Conservation (phyloP, 2,888 invertebrate species). For the Nezara viridula region DNA sequence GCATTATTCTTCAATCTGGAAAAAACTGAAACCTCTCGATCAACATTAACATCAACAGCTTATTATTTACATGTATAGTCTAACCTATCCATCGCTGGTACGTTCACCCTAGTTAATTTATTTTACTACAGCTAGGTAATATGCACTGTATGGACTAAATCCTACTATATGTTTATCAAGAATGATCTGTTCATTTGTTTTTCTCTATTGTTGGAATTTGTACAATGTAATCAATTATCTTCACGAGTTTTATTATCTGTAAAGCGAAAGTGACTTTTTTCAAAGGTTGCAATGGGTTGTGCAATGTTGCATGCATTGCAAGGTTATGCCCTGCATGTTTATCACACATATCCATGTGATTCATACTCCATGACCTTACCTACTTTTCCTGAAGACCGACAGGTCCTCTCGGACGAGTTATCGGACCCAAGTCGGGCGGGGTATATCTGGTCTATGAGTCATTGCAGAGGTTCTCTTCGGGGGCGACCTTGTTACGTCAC, state of each 20-base stretch:
- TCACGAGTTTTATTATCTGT: background rate
- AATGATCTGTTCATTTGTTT: too few species aligned
- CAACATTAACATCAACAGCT: too few species aligned
- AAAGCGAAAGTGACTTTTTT: background rate
- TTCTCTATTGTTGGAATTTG: too few species aligned
- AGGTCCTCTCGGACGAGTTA: background rate
- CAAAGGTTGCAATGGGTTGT: background rate
- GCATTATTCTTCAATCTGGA: too few species aligned
- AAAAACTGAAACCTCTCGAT: too few species aligned
- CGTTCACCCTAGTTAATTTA: too few species aligned
- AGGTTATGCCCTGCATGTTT: background rate
- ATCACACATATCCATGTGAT: background rate
- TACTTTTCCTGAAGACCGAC: background rate
- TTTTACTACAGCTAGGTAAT: too few species aligned
- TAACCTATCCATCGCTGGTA: too few species aligned
- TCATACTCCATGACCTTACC: background rate
- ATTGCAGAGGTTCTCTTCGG: background rate
- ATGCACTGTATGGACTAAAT: too few species aligned
- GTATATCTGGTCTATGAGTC: constrained; percentile 23
- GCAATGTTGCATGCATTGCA: background rate
- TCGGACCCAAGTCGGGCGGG: background rate
- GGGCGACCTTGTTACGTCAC: constrained; percentile 26
- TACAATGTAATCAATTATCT: too few species aligned
- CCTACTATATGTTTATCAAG: too few species aligned
- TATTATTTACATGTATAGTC: too few species aligned